Evolutionary conservation across 2,113 vertebrate species (phyloP), one percentile per base, ranked within the genome.

Genomic region (Callospermophilus lateralis): DNA sequence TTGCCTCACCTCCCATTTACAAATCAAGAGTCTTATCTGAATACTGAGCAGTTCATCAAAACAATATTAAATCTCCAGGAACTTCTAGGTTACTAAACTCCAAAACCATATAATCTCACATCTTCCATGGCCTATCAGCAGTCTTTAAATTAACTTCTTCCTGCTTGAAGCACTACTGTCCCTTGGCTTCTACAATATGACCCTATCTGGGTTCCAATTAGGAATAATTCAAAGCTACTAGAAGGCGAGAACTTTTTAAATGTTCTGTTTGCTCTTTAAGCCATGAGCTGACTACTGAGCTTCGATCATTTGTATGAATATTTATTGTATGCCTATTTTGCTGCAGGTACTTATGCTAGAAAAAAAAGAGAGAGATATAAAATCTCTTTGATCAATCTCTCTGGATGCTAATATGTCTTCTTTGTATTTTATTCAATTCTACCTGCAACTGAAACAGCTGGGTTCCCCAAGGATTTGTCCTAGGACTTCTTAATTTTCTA

Each of bases 201-300:
- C 8, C 3, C 6, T 34, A 26, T 26, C 22, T 15, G 19, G 16
- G 1, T 94, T 94, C 65, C 76, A 51, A 39, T 88, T 86, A 83
- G 45, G 97, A 94, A 90, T 95, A 87, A 92, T 84, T 84, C 68
- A 73, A 85, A 94, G 6, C 19, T 95, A 22, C 37, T 22, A 2
- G 30, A 84, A 94, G 8, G 8, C 4, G 42, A 48, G 24, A 63
- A 58, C 6, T 84, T 95, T 51, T 86, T 84, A 68, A 48, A 70
- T 89, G 12, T 30, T 85, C 4, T 74, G 0, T 95, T 19, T 86
- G 16, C 16, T 55, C 28, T 34, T 93, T 86, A 34, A 80, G 70
- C 10, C 51, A 93, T 19, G 61, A 90, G 6, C 32, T 78, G 16
- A 72, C 79, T 32, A 77, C 74, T 91, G 17, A 89, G 19, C 45